Base-by-base conservation (phyloP, 2,797 vertebrate genomes). In the Dipus sagitta region DNA sequence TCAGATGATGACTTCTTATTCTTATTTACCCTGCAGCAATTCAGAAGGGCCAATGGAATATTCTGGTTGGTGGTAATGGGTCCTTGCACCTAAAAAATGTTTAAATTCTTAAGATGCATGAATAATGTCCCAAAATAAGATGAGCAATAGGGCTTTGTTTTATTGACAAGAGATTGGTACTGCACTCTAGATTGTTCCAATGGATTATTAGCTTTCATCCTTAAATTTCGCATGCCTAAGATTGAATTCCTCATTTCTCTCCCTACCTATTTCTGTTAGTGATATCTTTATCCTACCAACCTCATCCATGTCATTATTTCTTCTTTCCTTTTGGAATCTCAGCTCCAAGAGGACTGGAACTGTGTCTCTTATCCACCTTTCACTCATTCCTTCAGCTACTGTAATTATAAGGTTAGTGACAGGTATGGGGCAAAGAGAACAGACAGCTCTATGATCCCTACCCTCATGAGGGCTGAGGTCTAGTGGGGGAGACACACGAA, bases 51-150 rank as follows among this genome's bases (percentile, higher is more conserved):
- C 92, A 91, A 93, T 71, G 64, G 26, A 87, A 87, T 77, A 92
- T 42, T 92, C 7, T 58, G 64, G 42, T 32, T 34, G 11, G 11
- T 78, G 52, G 38, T 3, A 38, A 74, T 72, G 13, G 42, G 6
- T 18, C 62, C 6, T 26, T 60, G 17, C 24, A n/a, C 13, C 75
- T 92, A 81, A 71, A 67, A 32, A 90, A 47, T 47, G 47, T 24
- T 64, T 65, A 76, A 68, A n/a, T 76, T 92, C 32, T 86, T 79
- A 88, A 88, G 60, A 91, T 88, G 79, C 71, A 86, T 62, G 47
- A 93, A 92, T 74, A 90, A 92, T 38, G 34, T 76, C 23, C 13
- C 67, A n/a, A 90, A 88, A 88, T 83, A 80, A 82, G 71, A 95
- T 28, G 12, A 95, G 71, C 8, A 95, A 54, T 0, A 65, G 26